Base-by-base conservation (phyloP, 2,888 invertebrate species). In the Epirrita christyi region DNA sequence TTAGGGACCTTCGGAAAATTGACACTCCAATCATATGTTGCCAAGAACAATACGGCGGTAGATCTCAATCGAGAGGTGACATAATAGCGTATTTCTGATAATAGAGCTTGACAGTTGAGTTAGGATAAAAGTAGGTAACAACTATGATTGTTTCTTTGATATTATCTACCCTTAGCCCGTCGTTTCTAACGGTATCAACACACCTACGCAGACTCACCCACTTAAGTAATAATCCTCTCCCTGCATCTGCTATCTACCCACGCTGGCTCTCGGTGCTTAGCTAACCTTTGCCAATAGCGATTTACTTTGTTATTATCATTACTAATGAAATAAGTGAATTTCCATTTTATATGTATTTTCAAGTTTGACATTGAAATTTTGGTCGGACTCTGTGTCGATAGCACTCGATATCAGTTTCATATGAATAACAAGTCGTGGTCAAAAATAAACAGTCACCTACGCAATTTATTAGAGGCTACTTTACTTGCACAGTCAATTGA, bases 1-100 rank as follows among this genome's bases (percentile, higher is more conserved):
- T 57, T 63, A 60, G 32, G 61, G 67, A 58, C 75, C 78, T 75
- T 76, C 68, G 55, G 43, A 21, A 64, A 53, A 65, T 51, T 60
- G 53, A 55, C 47, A 55, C 50, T 37, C 11, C 34, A 49, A 44
- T 60, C 49, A 57, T 46, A 51, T 52, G 49, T 53, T 43, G 27
- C 46, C n/a, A 43, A 34, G 42, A 56, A 50, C 43, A 56, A 52
- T 60, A 37, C 21, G 32, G 21, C 4, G 21, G 4, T 37, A 36
- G 28, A 43, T 43, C 36, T 44, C 34, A 42, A 32, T 40, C 15
- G n/a, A 28, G 29, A 10, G n/a, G n/a, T 41, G 42, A n/a, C 10
- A 43, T 21, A 28, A 42, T 9, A 11, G 14, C 40, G 40, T n/a
- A 6, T n/a, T 36, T 36, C 6, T 3, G 11, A 11, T 36, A 36